Percentiles rank a stretch among this genome's conserved stretches.
These are phyloP conservation scores for Lanius ludovicianus DNA, from an alignment of 2,113 vertebrate genomes.

Conservation along the genomic window DNA sequence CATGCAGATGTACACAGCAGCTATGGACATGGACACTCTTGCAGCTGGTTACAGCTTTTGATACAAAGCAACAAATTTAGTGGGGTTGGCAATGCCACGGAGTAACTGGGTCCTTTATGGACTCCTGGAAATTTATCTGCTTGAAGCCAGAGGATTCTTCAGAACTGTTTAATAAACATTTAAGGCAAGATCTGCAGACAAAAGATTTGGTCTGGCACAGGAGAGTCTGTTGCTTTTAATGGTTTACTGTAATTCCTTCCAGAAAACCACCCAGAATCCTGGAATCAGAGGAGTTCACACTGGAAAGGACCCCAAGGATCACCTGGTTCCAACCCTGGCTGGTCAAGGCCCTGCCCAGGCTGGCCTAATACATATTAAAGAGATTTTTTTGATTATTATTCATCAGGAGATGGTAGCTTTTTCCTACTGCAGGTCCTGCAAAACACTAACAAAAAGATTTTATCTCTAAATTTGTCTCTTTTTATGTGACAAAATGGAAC, in stretches of 20 bases:
- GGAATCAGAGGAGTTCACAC: not conserved
- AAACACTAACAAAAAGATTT: not conserved
- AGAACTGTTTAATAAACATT: not conserved
- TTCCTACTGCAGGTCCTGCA: not conserved
- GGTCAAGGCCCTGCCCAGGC: not conserved
- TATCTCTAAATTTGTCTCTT: not conserved
- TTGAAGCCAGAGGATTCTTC: not conserved
- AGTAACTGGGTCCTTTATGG: not conserved
- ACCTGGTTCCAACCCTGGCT: accelerated
- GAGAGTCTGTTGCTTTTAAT: conserved; percentile 16
- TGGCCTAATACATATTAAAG: not conserved
- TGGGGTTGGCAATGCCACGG: not conserved
- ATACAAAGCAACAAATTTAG: not conserved
- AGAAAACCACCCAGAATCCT: not conserved
- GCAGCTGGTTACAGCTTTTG: not conserved
- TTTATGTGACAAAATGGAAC: not conserved
- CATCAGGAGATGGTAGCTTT: not conserved
- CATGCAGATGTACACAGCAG: accelerated
- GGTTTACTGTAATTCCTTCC: not conserved
- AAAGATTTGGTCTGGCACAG: not conserved
- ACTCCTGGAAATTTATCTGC: not conserved
- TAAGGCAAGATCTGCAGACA: not conserved
- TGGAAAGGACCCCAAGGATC: not conserved
- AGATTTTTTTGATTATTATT: not conserved
- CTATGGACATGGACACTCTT: not conserved